Percentiles rank a stretch among this genome's conserved stretches.
Evolutionary conservation across 2,888 invertebrate genomes (phyloP).

Genomic region (Torymus tubicola): DNA sequence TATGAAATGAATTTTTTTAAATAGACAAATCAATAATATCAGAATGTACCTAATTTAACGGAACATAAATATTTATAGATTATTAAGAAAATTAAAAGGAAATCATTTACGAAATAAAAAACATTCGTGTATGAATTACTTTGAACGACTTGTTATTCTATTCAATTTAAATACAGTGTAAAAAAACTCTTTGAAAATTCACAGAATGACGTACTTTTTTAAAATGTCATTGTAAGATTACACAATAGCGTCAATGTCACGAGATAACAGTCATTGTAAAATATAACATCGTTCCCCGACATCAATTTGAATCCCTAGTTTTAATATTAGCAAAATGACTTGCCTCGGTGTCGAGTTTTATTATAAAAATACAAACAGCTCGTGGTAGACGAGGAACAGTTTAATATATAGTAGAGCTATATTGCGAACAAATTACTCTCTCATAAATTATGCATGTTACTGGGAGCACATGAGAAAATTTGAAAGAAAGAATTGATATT

Average conservation of each 20-base stretch:
- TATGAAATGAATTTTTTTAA: too few species aligned
- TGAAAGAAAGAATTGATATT: constrained; percentile 38
- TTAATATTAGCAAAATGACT: too few species aligned
- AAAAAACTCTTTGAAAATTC: neutral
- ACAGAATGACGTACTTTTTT: neutral
- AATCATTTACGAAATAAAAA: too few species aligned
- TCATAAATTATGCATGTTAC: neutral
- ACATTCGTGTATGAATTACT: too few species aligned
- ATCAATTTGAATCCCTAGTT: too few species aligned
- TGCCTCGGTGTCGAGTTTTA: neutral
- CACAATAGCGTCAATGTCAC: constrained; percentile 14
- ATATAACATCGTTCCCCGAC: neutral
- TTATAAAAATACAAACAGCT: neutral
- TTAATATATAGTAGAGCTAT: neutral
- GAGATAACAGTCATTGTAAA: constrained; percentile 25
- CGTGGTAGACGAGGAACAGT: neutral
- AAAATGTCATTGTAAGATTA: constrained; percentile 7
- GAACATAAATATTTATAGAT: too few species aligned
- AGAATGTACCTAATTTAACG: too few species aligned
- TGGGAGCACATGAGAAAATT: neutral
- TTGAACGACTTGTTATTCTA: too few species aligned
- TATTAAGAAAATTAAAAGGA: too few species aligned
- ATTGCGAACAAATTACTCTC: neutral
- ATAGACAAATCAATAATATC: too few species aligned
- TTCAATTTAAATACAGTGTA: too few species aligned